Conservation (phyloP, 92 coral and sea anemone genomes). For the Actinernus sp. region DNA sequence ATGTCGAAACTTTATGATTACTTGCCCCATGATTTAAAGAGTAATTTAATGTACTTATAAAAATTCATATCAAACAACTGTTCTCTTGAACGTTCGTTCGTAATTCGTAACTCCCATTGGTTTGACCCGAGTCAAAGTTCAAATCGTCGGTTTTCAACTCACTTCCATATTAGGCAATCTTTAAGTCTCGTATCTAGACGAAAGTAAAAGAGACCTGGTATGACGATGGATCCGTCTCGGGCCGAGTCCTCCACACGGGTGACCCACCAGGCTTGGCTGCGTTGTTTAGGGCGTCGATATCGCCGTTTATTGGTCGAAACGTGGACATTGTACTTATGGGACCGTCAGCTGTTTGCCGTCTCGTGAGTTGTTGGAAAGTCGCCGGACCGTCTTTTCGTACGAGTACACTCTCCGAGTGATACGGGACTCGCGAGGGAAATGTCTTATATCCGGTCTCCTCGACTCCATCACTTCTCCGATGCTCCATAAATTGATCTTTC, state of each 20-base stretch:
- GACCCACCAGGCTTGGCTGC: constrained; percentile 78
- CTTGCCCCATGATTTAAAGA: not conserved
- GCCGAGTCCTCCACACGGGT: constrained; percentile 89
- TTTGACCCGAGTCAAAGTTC: too few relatives aligned
- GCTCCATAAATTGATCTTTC: constrained; percentile 21
- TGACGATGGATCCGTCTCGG: constrained; percentile 36
- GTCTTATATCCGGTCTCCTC: constrained; percentile 49
- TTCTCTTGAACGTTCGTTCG: not conserved
- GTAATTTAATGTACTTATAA: not conserved
- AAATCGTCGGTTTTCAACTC: not conserved
- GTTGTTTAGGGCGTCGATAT: constrained; percentile 73
- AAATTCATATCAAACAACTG: not conserved
- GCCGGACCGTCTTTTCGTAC: constrained; percentile 57
- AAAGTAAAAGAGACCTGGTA: constrained; percentile 84
- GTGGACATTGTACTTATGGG: constrained; percentile 41
- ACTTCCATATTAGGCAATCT: constrained; percentile 54
- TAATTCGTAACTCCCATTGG: too few relatives aligned
- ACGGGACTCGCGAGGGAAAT: constrained; percentile 44
- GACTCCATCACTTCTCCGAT: constrained; percentile 75
- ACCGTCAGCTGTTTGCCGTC: constrained; percentile 57
- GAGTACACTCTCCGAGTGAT: constrained; percentile 85
- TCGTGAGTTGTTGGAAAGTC: constrained; percentile 37
- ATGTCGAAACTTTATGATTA: not conserved
- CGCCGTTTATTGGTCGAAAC: constrained; percentile 95
- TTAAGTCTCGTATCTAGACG: constrained; percentile 58